A percentile compares a stretch with the other conserved stretches of the same genome.
Evolutionary conservation across 2,797 vertebrate species (phyloP).

Genomic region (Apogon hyalosoma): DNA sequence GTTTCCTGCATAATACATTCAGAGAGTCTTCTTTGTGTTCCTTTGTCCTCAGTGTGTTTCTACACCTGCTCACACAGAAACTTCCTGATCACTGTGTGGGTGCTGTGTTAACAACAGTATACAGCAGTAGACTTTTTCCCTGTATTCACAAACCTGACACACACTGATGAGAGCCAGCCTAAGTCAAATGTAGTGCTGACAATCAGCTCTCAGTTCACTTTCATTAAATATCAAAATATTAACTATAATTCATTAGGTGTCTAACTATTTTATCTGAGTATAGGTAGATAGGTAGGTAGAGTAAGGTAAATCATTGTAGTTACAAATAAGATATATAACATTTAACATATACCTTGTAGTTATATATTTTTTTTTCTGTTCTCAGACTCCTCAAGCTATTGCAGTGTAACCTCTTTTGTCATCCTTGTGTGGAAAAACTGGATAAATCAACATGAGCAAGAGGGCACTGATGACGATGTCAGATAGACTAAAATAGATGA

Average conservation of each 20-base stretch:
- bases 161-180: not conserved
- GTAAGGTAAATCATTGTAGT: too few species aligned
- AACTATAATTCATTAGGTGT: too few species aligned
- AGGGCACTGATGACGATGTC: slow-evolving; percentile 11
- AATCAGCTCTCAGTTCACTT: not conserved
- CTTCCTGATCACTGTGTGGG: slow-evolving; percentile 11
- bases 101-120: slow-evolving; percentile 11
- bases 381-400: not conserved
- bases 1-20: too few species aligned
- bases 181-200: slow-evolving; percentile 1
- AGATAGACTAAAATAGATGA: not conserved
- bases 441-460: slow-evolving; percentile 11
- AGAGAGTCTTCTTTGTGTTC: too few species aligned
- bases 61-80: too few species aligned
- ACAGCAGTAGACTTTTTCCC: slow-evolving; percentile 15
- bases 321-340: too few species aligned
- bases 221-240: not conserved
- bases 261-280: too few species aligned
- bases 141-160: slow-evolving; percentile 25
- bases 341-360: too few species aligned
- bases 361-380: not conserved
- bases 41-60: too few species aligned
- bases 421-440: not conserved
- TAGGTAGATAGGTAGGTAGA: too few species aligned
- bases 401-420: not conserved